Base-by-base conservation (phyloP, 2,888 invertebrate genomes). In the Rhamphomyia laevipes region DNA sequence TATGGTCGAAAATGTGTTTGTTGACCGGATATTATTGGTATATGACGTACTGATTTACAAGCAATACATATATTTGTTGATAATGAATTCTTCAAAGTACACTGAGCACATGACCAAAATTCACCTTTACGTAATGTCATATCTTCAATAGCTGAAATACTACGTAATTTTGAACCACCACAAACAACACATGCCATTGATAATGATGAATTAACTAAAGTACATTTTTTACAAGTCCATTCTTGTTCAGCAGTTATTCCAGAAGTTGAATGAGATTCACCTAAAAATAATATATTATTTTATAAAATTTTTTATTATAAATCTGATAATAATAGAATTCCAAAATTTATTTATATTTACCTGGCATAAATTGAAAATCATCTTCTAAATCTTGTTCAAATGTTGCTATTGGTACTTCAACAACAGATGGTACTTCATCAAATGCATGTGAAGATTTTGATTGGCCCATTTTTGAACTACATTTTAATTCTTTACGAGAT, bases 151-250 rank as follows among this genome's bases (percentile, higher is more conserved):
- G 76, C 70, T 3, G 77, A 74, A 45, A 83, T 74, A 56, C 84
- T 83, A 54, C 81, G 79, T 9, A 88, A 73, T 58, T 84, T 82
- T 0, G 87, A 84, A n/a, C 87, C 87, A 38, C 87, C 87, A 66
- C 94, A 94, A 0, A 88, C 90, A 12, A 85, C 84, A 66, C 94
- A 94, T 0, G 82, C 82, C 51, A 78, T 74, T 0, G 81, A 78
- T 18, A 77, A 72, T 0, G 77, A 73, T 16, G 82, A 79, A 70
- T 94, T 94, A 21, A 89, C 77, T 50, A 92, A 73, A 2, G 93
- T 93, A 65, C 94, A 94, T 58, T 89, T 86, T 54, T 80, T 78
- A 66, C 93, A 94, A 13, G 86, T 80, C 93, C 93, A 94, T 52
- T 79, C 73, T 49, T 71, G 71, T 58, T 12, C 60, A 55, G 12